Evolutionary conservation across 1,140 invertebrate species (phyloP).

Genomic region (Sesamia nonagrioides): DNA sequence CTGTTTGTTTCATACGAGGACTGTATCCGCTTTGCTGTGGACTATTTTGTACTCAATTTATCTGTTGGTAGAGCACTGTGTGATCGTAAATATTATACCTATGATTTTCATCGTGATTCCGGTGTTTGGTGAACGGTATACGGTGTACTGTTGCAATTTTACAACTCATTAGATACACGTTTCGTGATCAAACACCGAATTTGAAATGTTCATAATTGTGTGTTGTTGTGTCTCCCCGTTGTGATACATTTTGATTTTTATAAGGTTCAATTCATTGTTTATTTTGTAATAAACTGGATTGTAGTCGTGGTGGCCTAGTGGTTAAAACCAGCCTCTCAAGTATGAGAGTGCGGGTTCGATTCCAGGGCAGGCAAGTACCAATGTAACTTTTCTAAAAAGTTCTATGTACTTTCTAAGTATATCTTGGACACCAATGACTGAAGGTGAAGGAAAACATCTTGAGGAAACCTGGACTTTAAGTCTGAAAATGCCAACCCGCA

Average conservation of each 20-base stretch:
- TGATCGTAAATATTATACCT: constrained; percentile 57
- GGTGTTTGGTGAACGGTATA: constrained; percentile 11
- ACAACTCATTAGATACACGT: constrained; percentile 42
- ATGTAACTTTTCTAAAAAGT: too few species aligned
- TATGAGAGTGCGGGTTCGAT: too few species aligned
- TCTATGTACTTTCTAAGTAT: too few species aligned
- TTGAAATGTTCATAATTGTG: constrained; percentile 34
- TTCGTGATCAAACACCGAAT: constrained; percentile 37
- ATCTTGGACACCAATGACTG: too few species aligned
- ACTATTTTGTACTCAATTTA: constrained; percentile 83
- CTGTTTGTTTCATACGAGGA: constrained; percentile 85
- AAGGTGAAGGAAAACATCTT: too few species aligned
- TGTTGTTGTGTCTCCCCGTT: constrained; percentile 12
- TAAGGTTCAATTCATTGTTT: not conserved
- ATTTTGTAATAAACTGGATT: too few species aligned
- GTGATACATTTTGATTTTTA: not conserved
- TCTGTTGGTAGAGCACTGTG: constrained; percentile 66
- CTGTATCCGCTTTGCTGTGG: constrained; percentile 81
- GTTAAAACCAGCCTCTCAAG: too few species aligned
- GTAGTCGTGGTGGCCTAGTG: too few species aligned
- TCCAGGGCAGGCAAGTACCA: too few species aligned
- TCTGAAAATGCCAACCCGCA: too few species aligned
- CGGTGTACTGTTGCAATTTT: constrained; percentile 29
- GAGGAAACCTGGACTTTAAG: too few species aligned
- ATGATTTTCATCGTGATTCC: constrained; percentile 32